A percentile compares a stretch with the other conserved stretches of the same genome.
Conservation (phyloP, 1,140 invertebrate species). For the Stratiolaelaps scimitus region DNA sequence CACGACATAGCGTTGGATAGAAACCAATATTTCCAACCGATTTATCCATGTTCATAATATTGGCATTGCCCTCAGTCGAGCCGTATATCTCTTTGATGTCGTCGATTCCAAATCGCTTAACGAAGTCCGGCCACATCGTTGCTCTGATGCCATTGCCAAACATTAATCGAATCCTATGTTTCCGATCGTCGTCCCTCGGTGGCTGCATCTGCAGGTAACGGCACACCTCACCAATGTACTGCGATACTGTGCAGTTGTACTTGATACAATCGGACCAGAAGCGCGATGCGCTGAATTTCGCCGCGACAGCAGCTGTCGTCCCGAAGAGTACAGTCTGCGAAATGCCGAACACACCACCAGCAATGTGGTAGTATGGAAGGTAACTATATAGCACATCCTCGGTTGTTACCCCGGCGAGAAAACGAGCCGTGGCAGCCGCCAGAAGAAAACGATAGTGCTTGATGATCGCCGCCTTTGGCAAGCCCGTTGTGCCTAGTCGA, state of each 20-base stretch:
- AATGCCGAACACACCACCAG: constrained; percentile 68
- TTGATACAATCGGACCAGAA: constrained; percentile 84
- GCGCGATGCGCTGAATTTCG: constrained; percentile 84
- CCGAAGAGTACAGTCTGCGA: constrained; percentile 73
- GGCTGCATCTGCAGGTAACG: constrained; percentile 79
- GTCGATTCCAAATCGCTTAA: constrained; percentile 72
- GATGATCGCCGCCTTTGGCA: constrained; percentile 73
- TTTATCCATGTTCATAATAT: constrained; percentile 77
- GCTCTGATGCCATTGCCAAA: constrained; percentile 91
- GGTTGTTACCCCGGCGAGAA: constrained; percentile 40
- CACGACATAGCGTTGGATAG: constrained; percentile 55
- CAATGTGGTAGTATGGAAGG: constrained; percentile 80
- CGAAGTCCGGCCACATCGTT: constrained; percentile 85
- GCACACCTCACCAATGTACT: constrained; percentile 97
- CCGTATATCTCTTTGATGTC: constrained; percentile 79
- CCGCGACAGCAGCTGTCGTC: constrained; percentile 64
- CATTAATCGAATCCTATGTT: constrained; percentile 68
- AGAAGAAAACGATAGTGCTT: constrained; percentile 53
- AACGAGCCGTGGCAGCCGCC: constrained; percentile 28
- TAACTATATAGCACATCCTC: constrained; percentile 71
- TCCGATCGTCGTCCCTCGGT: constrained; percentile 56
- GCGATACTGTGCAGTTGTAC: constrained; percentile 86
- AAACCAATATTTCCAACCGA: constrained; percentile 87
- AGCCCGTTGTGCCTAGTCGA: constrained; percentile 68
- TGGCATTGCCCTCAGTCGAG: constrained; percentile 93